These are phyloP conservation scores for Acleris sparsana DNA, from an alignment of 2,888 invertebrate genomes.

Conservation along the genomic window DNA sequence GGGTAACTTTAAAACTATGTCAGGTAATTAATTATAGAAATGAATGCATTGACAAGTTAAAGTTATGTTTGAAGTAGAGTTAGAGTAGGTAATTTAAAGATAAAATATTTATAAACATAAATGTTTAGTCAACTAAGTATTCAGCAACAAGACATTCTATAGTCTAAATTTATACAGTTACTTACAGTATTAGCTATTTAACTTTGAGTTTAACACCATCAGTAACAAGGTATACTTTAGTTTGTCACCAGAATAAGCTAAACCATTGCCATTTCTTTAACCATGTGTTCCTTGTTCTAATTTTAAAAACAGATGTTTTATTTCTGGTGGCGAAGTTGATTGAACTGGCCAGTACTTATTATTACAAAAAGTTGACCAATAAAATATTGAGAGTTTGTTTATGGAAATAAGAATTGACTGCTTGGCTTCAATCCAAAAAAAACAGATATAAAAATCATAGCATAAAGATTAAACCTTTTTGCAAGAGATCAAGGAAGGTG, in stretches of 20 bases:
- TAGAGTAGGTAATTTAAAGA: too few relatives aligned
- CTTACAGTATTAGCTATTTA: constrained; percentile 4
- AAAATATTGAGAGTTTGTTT: constrained; percentile 32
- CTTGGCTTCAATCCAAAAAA: constrained; percentile 46
- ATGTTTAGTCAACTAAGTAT: not conserved
- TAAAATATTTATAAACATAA: too few relatives aligned
- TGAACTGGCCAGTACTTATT: constrained; percentile 26
- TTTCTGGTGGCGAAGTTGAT: constrained; percentile 31
- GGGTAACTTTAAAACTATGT: too few relatives aligned
- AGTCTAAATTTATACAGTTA: constrained; percentile 30
- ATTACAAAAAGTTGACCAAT: constrained; percentile 28
- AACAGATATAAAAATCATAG: constrained; percentile 30
- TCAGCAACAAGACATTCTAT: constrained; percentile 24
- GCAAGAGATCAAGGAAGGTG: constrained; percentile 1
- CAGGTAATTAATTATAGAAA: too few relatives aligned
- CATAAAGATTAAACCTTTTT: constrained; percentile 33
- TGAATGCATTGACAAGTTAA: too few relatives aligned
- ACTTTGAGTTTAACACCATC: not conserved
- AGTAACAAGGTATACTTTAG: not conserved
- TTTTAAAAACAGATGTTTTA: constrained; percentile 36
- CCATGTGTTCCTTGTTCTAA: constrained; percentile 34
- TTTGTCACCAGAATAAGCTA: constrained; percentile 9
- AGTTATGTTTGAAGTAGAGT: too few relatives aligned
- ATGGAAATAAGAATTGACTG: constrained; percentile 40
- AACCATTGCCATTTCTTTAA: constrained; percentile 31